Evolutionary conservation across 2,797 vertebrate genomes (phyloP), one percentile per base, ranked within the genome.

Genomic region (Myripristis murdjan): DNA sequence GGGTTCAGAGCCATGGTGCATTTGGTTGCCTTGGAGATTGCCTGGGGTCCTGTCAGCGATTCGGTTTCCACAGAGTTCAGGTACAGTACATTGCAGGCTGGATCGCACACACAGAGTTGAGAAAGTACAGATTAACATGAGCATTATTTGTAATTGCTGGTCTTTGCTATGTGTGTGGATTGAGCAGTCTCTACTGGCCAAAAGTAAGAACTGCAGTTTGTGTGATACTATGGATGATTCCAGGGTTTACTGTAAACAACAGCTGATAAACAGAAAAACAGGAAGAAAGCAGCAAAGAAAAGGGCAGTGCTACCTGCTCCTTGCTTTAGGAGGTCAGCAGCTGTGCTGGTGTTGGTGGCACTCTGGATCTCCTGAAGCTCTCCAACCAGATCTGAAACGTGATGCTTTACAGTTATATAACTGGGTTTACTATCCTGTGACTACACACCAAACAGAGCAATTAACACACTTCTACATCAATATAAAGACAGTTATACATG

Each of bases 51-150:
- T 0, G 97, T 98, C 81, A 98, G 79, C 0, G 97, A 98, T 81
- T 98, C 97, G 0, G 96, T 98, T 85, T 97, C 97, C 91, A 98
- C 96, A 0, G 97, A 97, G 77, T 95, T 96, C 84, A 98, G 93
- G 85, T 96, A 98, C 18, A 98, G 93, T 81, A 98, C 97, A 3
- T 96, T 97, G 91, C 97, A 98, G 14, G 97, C 97, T 98, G 76
- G 33, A 61, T 64, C 9, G 59, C 54, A 68, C 23, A 75, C 5
- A 76, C 47, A 54, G 24, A 68, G 20, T 69, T 33, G 46, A 58
- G 20, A 75, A 69, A 55, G 53, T 33, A 35, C 22, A 16, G 35
- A 65, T 65, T 54, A 47, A 61, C 18, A 49, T 48, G 5, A 62
- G 55, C n/a, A 20, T 10, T 5, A 16, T 26, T 6, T 37, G 15